Evolutionary conservation across 1,140 invertebrate species (phyloP).

Genomic region (Panagrolaimus sp.): DNA sequence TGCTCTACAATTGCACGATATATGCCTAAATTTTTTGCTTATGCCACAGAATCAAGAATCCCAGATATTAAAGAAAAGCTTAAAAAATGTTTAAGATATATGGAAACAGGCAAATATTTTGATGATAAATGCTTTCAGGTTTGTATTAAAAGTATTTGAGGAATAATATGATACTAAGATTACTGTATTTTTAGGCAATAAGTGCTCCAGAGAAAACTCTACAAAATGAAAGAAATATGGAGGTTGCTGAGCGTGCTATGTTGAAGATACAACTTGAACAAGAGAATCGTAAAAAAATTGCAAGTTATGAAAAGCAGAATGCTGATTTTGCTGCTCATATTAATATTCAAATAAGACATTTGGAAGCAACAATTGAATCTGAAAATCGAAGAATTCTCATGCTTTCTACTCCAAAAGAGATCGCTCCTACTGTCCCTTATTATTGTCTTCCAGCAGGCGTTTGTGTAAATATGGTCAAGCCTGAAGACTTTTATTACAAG

Average conservation of each 20-base stretch:
- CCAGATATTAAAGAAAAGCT: neutral
- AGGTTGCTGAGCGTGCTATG: neutral
- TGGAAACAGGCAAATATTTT: too few relatives aligned
- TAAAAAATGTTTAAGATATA: neutral
- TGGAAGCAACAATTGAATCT: neutral
- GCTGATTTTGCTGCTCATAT: neutral
- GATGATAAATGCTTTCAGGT: too few relatives aligned
- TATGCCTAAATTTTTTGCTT: neutral
- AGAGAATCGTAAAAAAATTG: neutral
- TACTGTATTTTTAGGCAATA: neutral
- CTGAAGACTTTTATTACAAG: neutral
- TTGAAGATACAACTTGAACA: neutral
- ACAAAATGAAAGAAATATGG: neutral
- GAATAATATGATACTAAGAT: neutral
- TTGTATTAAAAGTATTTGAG: too few relatives aligned
- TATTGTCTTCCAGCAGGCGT: neutral
- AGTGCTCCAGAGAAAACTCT: neutral
- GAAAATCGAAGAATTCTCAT: neutral
- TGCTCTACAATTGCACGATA: neutral
- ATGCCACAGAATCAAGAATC: conserved; percentile 9
- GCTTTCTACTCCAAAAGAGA: neutral
- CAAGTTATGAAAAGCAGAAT: conserved; percentile 10
- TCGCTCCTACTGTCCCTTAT: neutral
- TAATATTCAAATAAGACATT: neutral
- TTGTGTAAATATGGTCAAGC: neutral